These are phyloP conservation scores for Stratiolaelaps scimitus DNA, from an alignment of 1,140 invertebrate species.

Conservation along the genomic window DNA sequence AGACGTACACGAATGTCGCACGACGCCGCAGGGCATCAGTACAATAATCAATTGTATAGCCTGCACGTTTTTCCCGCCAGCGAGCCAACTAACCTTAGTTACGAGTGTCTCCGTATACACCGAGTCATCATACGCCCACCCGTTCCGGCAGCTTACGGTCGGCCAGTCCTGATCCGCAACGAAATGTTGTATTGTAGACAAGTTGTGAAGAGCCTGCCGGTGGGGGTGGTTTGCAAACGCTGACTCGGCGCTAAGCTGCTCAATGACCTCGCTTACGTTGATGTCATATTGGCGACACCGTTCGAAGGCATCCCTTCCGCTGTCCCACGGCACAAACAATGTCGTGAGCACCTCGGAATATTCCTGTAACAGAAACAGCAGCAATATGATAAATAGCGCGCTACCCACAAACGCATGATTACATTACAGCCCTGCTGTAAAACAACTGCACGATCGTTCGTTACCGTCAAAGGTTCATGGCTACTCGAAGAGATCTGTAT, in stretches of 20 bases:
- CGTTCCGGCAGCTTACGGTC: constrained; percentile 37
- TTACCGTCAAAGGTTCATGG: too few relatives aligned
- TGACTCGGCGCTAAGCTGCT: neutral
- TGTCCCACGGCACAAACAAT: neutral
- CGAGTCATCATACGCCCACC: constrained; percentile 41
- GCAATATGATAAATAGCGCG: too few relatives aligned
- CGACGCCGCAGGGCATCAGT: too few relatives aligned
- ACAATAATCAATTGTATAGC: too few relatives aligned
- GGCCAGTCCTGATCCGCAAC: constrained; percentile 39
- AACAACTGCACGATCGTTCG: too few relatives aligned
- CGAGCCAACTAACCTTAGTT: constrained; percentile 38
- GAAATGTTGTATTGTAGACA: neutral
- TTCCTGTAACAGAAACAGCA: neutral
- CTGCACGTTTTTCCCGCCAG: too few relatives aligned
- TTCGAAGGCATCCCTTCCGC: neutral
- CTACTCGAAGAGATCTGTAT: too few relatives aligned
- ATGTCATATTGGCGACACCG: neutral
- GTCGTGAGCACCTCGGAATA: neutral
- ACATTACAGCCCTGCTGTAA: too few relatives aligned
- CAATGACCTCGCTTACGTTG: neutral
- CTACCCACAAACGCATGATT: too few relatives aligned
- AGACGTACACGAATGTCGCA: too few relatives aligned
- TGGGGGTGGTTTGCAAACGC: too few relatives aligned
- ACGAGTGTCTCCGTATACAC: constrained; percentile 41
- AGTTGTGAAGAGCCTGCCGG: too few relatives aligned